Conservation (phyloP, 1,140 invertebrate species). For the Nasonia giraulti region DNA sequence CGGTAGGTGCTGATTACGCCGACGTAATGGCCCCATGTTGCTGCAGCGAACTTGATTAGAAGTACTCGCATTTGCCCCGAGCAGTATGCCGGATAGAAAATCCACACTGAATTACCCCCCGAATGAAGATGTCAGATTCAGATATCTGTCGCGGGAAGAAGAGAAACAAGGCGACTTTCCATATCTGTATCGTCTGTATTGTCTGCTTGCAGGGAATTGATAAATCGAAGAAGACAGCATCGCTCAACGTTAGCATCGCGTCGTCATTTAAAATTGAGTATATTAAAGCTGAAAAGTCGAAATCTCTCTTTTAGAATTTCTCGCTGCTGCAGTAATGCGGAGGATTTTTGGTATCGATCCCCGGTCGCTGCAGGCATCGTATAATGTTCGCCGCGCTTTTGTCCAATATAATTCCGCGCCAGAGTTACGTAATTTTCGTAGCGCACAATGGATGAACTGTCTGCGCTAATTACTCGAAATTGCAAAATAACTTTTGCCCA, state of each 20-base stretch:
- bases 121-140: background rate
- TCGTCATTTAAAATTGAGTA: no score
- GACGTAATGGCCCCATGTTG: slow-evolving; percentile 25
- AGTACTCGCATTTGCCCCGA: slow-evolving; percentile 40
- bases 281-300: no score
- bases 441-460: background rate
- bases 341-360: slow-evolving; percentile 7
- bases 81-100: no score
- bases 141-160: background rate
- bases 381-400: background rate
- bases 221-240: no score
- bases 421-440: slow-evolving; percentile 27
- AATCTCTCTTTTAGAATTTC: no score
- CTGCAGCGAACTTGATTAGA: slow-evolving; percentile 55
- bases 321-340: background rate
- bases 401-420: background rate
- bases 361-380: background rate
- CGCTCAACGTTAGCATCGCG: no score
- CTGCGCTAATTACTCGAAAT: slow-evolving; percentile 2
- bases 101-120: no score
- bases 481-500: slow-evolving; percentile 20
- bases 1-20: slow-evolving; percentile 19
- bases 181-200: no score
- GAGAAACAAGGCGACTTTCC: no score
- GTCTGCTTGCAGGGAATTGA: no score